Percentiles rank a stretch among this genome's conserved stretches.
Evolutionary conservation across 2,888 invertebrate species (phyloP).

Genomic region (Rutpela maculata): DNA sequence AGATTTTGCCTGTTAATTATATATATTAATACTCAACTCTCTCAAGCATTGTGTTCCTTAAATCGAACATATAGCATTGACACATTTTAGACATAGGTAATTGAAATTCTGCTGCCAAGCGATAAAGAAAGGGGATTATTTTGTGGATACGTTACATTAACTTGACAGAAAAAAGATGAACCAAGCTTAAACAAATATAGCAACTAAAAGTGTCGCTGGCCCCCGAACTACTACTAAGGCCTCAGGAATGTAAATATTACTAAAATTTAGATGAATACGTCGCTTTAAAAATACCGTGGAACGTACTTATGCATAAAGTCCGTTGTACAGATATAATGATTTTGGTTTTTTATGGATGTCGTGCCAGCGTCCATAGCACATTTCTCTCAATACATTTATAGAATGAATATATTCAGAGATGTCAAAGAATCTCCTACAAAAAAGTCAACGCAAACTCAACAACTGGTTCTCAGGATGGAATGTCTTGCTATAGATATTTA

Average conservation of each 20-base stretch:
- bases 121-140: no score
- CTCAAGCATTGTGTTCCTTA: no score
- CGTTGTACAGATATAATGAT: constrained; percentile 39
- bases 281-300: constrained; percentile 10
- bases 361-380: constrained; percentile 53
- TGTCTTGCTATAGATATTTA: constrained; percentile 49
- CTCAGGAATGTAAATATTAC: constrained; percentile 21
- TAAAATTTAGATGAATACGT: constrained; percentile 8
- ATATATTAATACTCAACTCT: no score
- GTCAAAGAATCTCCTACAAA: constrained; percentile 59
- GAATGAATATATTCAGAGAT: constrained; percentile 60
- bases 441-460: constrained; percentile 52
- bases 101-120: no score
- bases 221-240: no score
- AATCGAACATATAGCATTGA: no score
- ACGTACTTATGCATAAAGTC: constrained; percentile 28
- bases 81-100: no score
- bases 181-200: no score
- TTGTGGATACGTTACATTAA: no score
- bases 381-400: constrained; percentile 57
- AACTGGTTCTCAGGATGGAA: constrained; percentile 57
- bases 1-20: no score
- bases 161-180: no score
- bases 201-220: no score
- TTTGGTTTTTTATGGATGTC: constrained; percentile 54